These are phyloP conservation scores for Ochlodes sylvanus DNA, from an alignment of 2,888 invertebrate species.

Conservation along the genomic window DNA sequence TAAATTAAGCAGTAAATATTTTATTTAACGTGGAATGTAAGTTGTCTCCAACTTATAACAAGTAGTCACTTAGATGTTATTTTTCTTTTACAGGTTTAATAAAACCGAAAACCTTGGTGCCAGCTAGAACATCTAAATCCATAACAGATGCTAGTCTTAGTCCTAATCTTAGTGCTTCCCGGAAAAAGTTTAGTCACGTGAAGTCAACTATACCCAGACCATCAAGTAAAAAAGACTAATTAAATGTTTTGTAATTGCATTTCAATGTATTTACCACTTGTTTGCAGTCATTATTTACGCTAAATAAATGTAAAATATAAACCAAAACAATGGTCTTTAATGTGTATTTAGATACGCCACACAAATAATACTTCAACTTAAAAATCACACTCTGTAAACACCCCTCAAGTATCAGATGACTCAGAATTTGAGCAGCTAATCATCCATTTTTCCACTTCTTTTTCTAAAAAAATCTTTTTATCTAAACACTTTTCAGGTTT, in stretches of 20 bases:
- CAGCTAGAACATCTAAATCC: conserved; percentile 54
- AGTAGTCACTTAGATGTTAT: background rate
- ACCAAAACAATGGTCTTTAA: background rate
- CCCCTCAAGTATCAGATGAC: conserved; percentile 52
- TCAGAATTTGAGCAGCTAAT: conserved; percentile 58
- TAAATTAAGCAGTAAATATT: conserved; percentile 65
- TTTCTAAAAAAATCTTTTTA: conserved; percentile 62
- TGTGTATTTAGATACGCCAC: background rate
- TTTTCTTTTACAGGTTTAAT: conserved; percentile 60
- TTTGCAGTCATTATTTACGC: background rate
- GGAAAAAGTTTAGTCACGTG: conserved; percentile 71
- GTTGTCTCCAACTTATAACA: no score
- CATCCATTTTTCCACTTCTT: conserved; percentile 70
- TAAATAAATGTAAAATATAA: background rate
- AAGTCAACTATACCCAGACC: conserved; percentile 77
- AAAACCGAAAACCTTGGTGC: conserved; percentile 64
- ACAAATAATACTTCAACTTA: background rate
- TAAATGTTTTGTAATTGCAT: background rate
- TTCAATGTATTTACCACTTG: background rate
- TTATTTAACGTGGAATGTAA: background rate
- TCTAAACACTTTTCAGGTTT: conserved; percentile 58
- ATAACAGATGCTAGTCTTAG: conserved; percentile 59
- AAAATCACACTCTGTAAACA: background rate
- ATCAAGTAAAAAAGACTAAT: conserved; percentile 61
- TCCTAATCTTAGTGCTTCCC: conserved; percentile 62